Evolutionary conservation across 2,888 invertebrate species (phyloP).

Genomic region (Lycaena phlaeas): DNA sequence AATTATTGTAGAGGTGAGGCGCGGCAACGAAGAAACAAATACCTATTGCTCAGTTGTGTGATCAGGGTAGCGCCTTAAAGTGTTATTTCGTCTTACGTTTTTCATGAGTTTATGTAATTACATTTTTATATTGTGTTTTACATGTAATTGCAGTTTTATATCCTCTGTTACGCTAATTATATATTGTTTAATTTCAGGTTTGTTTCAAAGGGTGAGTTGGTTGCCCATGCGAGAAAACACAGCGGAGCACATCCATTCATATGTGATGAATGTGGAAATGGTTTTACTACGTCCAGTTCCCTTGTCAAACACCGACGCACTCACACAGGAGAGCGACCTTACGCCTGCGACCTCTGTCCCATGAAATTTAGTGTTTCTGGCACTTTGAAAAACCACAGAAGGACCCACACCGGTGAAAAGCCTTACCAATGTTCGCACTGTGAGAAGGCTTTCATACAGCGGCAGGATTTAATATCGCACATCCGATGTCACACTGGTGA

Average conservation of each 20-base stretch:
- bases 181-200: conserved; percentile 35
- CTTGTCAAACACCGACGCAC: conserved; percentile 71
- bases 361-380: conserved; percentile 72
- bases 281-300: conserved; percentile 74
- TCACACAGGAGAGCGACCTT: conserved; percentile 74
- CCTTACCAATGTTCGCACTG: conserved; percentile 40
- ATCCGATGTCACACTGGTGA: conserved; percentile 71
- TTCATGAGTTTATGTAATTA: no score
- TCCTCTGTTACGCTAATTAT: conserved; percentile 1
- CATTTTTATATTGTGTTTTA: no score
- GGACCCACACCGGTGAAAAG: conserved; percentile 11
- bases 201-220: conserved; percentile 68
- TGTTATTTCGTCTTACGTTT: no score
- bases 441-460: conserved; percentile 70
- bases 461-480: conserved; percentile 71
- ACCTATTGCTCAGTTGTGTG: no score
- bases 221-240: conserved; percentile 71
- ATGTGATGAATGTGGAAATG: conserved; percentile 67
- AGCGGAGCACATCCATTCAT: conserved; percentile 75
- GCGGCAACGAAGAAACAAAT: no score
- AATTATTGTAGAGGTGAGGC: no score
- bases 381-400: conserved; percentile 69
- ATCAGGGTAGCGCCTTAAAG: no score
- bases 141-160: no score
- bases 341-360: conserved; percentile 72